These are phyloP conservation scores for Acrossocheilus wenchowensis DNA, from an alignment of 2,797 vertebrate species.

Conservation along the genomic window DNA sequence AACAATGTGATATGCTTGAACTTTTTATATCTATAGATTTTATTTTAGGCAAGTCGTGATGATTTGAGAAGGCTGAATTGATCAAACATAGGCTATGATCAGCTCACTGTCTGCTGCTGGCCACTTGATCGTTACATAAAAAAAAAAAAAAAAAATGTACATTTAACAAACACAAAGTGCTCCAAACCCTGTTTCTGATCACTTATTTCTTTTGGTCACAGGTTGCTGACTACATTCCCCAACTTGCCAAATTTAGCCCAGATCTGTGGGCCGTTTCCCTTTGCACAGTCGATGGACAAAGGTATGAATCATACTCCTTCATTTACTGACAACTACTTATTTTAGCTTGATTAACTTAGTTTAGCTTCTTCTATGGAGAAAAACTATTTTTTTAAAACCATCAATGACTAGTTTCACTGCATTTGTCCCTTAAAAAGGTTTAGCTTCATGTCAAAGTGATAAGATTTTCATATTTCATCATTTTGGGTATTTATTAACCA, in stretches of 20 bases:
- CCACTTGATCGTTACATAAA: too few relatives aligned
- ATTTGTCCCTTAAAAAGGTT: not conserved
- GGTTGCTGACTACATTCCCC: constrained; percentile 92
- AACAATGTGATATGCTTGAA: too few relatives aligned
- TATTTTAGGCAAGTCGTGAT: too few relatives aligned
- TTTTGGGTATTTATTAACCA: constrained; percentile 10
- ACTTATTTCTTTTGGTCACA: constrained; percentile 58
- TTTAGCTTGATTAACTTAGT: not conserved
- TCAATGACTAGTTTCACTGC: not conserved
- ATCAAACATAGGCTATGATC: too few relatives aligned
- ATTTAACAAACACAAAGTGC: too few relatives aligned
- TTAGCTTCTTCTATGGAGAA: not conserved
- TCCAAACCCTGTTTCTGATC: not conserved
- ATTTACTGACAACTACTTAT: not conserved
- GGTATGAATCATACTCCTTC: constrained; percentile 68
- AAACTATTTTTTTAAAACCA: not conserved
- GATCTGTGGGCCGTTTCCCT: constrained; percentile 88
- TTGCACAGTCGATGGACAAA: constrained; percentile 90
- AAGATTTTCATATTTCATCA: not conserved
- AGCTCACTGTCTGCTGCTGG: too few relatives aligned
- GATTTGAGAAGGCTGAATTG: too few relatives aligned
- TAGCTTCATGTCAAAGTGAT: not conserved
- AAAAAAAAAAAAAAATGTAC: too few relatives aligned
- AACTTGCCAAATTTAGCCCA: constrained; percentile 89
- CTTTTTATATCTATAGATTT: too few relatives aligned